phyloP scores from a whole-genome alignment of 1,140 invertebrate genomes.

The Drosophila busckii region DNA sequence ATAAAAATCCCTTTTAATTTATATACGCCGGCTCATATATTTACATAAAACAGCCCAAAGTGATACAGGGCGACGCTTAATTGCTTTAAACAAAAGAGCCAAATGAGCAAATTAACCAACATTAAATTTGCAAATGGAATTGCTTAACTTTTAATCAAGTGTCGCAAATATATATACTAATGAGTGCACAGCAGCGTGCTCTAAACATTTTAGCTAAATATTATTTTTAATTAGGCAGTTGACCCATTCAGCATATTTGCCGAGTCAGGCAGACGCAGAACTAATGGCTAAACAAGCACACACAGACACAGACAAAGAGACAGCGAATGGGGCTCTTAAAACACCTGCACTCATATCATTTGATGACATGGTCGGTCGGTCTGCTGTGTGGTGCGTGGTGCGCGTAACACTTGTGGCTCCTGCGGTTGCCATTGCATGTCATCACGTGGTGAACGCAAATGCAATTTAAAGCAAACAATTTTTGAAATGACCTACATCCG shows the following conservation, averaged over 20 bases:
- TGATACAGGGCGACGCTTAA: slow-evolving; percentile 21
- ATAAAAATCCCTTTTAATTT: slow-evolving; percentile 66
- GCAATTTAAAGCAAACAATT: slow-evolving; percentile 75
- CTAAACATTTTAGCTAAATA: slow-evolving; percentile 11
- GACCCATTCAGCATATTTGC: slow-evolving; percentile 53
- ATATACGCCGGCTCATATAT: slow-evolving; percentile 31
- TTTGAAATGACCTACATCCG: slow-evolving; percentile 75
- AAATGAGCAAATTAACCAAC: slow-evolving; percentile 28
- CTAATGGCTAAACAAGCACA: slow-evolving; percentile 68
- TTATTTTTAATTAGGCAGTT: slow-evolving; percentile 69
- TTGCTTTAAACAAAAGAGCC: slow-evolving; percentile 34
- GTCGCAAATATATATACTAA: slow-evolving; percentile 4
- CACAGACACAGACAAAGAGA: no score
- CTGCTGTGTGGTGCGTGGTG: slow-evolving; percentile 9
- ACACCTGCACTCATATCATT: slow-evolving; percentile 22
- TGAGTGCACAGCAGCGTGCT: neutral
- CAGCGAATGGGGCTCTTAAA: no score
- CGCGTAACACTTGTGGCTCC: slow-evolving; percentile 58
- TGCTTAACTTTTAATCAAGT: neutral
- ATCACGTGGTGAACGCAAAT: slow-evolving; percentile 63
- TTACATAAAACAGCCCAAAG: neutral
- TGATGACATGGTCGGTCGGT: slow-evolving; percentile 56
- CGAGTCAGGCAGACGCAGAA: slow-evolving; percentile 13
- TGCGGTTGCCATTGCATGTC: slow-evolving; percentile 49
- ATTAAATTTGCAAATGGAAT: no score